phyloP scores from a whole-genome alignment of 2,888 invertebrate genomes.

The Melieria picta region DNA sequence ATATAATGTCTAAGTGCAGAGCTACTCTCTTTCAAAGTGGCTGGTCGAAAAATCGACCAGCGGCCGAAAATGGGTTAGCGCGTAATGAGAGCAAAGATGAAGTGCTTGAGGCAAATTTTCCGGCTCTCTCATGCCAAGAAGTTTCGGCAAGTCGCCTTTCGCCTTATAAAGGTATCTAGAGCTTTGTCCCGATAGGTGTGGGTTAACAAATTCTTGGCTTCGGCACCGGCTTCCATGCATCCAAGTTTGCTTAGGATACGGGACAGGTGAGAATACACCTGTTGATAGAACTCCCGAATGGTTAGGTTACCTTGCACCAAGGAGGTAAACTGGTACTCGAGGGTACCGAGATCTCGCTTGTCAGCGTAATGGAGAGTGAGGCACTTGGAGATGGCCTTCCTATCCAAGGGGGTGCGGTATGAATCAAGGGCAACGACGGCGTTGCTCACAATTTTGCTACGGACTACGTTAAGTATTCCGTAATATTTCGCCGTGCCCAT shows the following conservation, averaged over 20 bases:
- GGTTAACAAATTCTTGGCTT: constrained; percentile 5
- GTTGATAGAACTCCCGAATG: constrained; percentile 36
- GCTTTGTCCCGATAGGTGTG: constrained; percentile 29
- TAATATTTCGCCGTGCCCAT: constrained; percentile 21
- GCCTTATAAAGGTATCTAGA: constrained; percentile 21
- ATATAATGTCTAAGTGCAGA: not conserved
- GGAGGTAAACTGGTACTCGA: constrained; percentile 36
- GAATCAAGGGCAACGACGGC: constrained; percentile 20
- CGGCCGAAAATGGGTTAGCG: not conserved
- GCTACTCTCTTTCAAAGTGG: no score
- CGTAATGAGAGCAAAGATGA: constrained; percentile 5
- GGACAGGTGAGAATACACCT: constrained; percentile 26
- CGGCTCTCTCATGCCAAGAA: constrained; percentile 24
- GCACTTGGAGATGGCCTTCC: constrained; percentile 25
- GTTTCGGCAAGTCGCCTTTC: constrained; percentile 23
- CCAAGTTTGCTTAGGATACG: constrained; percentile 21
- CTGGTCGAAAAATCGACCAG: no score
- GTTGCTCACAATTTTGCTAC: constrained; percentile 14
- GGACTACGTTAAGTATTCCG: not conserved
- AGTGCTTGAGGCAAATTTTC: constrained; percentile 10
- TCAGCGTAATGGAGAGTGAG: constrained; percentile 38
- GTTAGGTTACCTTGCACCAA: constrained; percentile 29
- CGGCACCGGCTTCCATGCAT: constrained; percentile 19
- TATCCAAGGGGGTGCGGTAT: constrained; percentile 21
- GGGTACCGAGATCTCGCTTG: constrained; percentile 35